A percentile compares a stretch with the other conserved stretches of the same genome.
phyloP scores from a whole-genome alignment of 2,113 vertebrate species.

The Hemichromis elongatus region DNA sequence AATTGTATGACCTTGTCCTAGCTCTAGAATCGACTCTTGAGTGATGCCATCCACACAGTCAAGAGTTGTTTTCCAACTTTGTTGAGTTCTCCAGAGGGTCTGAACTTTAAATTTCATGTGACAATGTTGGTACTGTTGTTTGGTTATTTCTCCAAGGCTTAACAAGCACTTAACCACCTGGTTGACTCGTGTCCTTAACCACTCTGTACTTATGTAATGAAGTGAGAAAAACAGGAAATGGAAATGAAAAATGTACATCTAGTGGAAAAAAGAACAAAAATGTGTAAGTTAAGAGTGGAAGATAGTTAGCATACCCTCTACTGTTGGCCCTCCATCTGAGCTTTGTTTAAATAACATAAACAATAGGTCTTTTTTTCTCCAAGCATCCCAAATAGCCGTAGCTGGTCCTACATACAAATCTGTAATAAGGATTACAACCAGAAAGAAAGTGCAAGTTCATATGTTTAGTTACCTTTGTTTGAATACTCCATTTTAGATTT shows the following conservation, averaged over 20 bases:
- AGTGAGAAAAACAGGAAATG: not conserved
- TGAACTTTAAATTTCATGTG: not conserved
- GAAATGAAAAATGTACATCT: not conserved
- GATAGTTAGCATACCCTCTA: not conserved
- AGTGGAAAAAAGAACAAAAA: rapidly evolving
- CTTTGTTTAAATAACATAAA: not conserved
- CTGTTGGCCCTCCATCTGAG: not conserved
- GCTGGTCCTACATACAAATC: not conserved
- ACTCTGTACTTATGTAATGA: not conserved
- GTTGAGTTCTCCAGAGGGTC: not conserved
- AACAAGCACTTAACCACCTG: not conserved
- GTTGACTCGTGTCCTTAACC: not conserved
- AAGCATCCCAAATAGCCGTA: not conserved
- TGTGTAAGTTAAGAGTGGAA: not conserved
- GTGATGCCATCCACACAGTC: not conserved
- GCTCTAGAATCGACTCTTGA: not conserved
- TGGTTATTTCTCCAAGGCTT: not conserved
- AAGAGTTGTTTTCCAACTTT: not conserved
- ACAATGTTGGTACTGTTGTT: not conserved
- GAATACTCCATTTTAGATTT: not conserved
- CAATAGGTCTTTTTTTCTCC: not conserved
- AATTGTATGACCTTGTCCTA: not conserved
- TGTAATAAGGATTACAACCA: not conserved
- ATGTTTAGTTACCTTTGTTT: not conserved
- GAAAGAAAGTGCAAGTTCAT: not conserved